Conservation (phyloP, 2,888 invertebrate genomes). For the Nomada lathburiana region DNA sequence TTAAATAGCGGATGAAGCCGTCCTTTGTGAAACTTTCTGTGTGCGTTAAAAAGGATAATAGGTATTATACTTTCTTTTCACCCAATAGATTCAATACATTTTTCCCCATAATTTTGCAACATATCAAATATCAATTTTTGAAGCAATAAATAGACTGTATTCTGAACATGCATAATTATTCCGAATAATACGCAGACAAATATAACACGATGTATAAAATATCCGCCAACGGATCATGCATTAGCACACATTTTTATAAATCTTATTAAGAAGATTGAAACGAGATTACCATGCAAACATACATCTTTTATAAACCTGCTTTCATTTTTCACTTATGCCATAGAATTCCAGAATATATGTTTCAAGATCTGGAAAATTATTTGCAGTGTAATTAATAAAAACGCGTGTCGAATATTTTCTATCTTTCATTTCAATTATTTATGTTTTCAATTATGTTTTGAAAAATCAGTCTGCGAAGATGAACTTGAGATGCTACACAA, state of each 20-base stretch:
- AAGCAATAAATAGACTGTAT: background rate
- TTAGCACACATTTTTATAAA: background rate
- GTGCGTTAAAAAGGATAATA: constrained; percentile 56
- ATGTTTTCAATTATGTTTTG: too few species aligned
- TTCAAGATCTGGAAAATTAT: background rate
- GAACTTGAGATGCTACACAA: background rate
- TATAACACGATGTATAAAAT: too few species aligned
- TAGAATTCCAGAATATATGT: background rate
- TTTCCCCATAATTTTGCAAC: background rate
- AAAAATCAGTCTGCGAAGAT: background rate
- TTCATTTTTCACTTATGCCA: background rate
- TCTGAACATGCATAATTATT: too few species aligned
- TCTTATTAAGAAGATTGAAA: background rate
- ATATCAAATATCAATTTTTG: background rate
- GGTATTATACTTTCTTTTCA: background rate
- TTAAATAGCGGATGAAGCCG: constrained; percentile 88
- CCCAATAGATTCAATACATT: background rate
- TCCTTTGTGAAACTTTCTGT: constrained; percentile 86
- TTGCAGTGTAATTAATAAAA: background rate
- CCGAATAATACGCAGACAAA: too few species aligned
- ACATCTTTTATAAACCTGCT: constrained; percentile 3
- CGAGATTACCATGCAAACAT: background rate
- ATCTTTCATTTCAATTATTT: too few species aligned
- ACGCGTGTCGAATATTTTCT: too few species aligned
- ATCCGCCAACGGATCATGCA: background rate